Base-by-base conservation (phyloP, 2,797 vertebrate genomes). In the Anisognathus igniventris region DNA sequence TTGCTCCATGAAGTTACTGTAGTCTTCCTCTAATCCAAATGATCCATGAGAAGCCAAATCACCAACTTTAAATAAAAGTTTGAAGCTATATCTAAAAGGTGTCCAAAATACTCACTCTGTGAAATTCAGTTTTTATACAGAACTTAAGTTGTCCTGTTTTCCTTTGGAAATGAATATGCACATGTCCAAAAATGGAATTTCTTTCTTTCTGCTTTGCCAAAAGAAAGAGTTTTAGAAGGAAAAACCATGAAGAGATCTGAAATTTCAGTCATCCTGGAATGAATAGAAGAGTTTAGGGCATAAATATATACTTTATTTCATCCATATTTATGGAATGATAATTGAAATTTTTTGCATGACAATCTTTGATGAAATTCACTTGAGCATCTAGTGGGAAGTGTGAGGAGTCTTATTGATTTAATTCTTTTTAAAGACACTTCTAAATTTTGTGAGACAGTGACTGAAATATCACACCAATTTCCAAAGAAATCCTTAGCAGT, bases 381-480 rank as follows among this genome's bases (percentile, higher is more conserved):
- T 71, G 71, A 86, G 23, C 3, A 0, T 80, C 67, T 91, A 68
- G 66, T 8, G 12, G 64, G 65, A 96, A 91, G 56, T 80, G 80
- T 30, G 60, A 86, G 47, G 33, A 94, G 28, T 12, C 90, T 92
- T 76, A 88, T 12, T 80, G 47, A 33, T 88, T 92, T 87, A 70
- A 73, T 91, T 89, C 37, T 88, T 82, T 92, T 76, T 47, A 67
- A 84, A 94, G 72, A 62, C n/a, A 81, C 60, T 88, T 94, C 81
- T 77, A 92, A 89, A 79, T 95, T 95, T 92, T 68, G 81, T 77
- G 81, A 80, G 73, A 48, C 66, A 66, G 67, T 66, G 88, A 86
- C 87, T 86, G 61, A 97, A 96, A 92, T 80, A 96, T 61, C 39
- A 28, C 78, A 57, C 62, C 73, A 92, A 88, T 86, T 88, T 92